phyloP scores from a whole-genome alignment of 2,113 vertebrate species.

The Rhea americana region DNA sequence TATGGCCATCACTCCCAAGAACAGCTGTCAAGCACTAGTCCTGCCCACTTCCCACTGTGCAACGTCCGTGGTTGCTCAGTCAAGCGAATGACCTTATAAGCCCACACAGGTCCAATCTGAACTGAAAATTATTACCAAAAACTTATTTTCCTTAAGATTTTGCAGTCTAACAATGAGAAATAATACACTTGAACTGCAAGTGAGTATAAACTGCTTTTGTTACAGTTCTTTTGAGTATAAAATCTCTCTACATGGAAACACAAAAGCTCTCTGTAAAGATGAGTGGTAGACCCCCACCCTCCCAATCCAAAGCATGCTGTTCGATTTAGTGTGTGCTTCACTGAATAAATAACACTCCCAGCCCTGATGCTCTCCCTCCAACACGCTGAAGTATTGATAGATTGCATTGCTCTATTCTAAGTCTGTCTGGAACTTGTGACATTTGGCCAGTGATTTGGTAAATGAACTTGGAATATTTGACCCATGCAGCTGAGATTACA shows the following conservation, averaged over 20 bases:
- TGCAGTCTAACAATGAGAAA: background rate
- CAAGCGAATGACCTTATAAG: slow-evolving; percentile 64
- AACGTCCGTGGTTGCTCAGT: slow-evolving; percentile 46
- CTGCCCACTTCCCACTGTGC: slow-evolving; percentile 63
- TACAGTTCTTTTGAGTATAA: slow-evolving; percentile 33
- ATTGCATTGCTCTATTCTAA: slow-evolving; percentile 38
- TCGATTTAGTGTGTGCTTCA: slow-evolving; percentile 64
- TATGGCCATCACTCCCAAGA: slow-evolving; percentile 66
- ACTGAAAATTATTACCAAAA: slow-evolving; percentile 25
- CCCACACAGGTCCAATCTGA: slow-evolving; percentile 41
- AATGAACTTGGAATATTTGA: slow-evolving; percentile 75
- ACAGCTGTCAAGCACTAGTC: slow-evolving; percentile 65
- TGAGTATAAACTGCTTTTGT: background rate
- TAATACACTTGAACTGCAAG: background rate
- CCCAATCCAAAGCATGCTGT: slow-evolving; percentile 46
- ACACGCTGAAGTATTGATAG: slow-evolving; percentile 74
- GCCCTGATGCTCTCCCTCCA: slow-evolving; percentile 47
- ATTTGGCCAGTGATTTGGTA: slow-evolving; percentile 73
- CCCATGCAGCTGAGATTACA: slow-evolving; percentile 64
- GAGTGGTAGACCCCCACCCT: slow-evolving; percentile 22
- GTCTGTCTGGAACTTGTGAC: slow-evolving; percentile 69
- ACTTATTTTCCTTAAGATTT: slow-evolving; percentile 33
- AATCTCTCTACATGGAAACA: slow-evolving; percentile 26
- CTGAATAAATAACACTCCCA: slow-evolving; percentile 59
- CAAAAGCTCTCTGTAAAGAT: slow-evolving; percentile 20